Evolutionary conservation across 2,888 invertebrate genomes (phyloP).

Genomic region (Trichopria drosophilae): DNA sequence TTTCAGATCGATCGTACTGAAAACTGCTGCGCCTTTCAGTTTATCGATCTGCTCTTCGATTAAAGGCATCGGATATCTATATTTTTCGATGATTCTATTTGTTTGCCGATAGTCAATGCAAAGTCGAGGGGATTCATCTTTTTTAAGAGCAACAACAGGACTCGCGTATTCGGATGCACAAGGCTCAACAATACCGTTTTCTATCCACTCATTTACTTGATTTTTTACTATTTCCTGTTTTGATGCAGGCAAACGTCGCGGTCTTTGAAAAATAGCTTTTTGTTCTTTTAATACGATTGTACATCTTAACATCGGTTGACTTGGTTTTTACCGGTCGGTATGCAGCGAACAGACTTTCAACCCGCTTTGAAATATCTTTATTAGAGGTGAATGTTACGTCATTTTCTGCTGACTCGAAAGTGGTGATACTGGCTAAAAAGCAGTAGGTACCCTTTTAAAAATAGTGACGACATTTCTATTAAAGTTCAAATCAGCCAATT

Average conservation of each 20-base stretch:
- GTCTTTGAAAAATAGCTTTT: slow-evolving; percentile 10
- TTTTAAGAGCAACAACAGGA: slow-evolving; percentile 23
- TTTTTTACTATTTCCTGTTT: slow-evolving; percentile 21
- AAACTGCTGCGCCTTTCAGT: slow-evolving; percentile 9
- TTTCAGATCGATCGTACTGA: slow-evolving; percentile 23
- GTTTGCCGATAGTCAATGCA: slow-evolving; percentile 52
- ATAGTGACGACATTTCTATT: background rate
- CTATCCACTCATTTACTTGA: slow-evolving; percentile 27
- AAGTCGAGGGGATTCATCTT: slow-evolving; percentile 20
- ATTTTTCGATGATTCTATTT: slow-evolving; percentile 43
- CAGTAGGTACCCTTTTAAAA: background rate
- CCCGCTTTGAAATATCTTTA: background rate
- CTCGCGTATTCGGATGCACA: slow-evolving; percentile 26
- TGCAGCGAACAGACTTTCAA: background rate
- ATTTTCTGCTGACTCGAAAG: too few relatives aligned
- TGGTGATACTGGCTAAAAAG: slow-evolving; percentile 1
- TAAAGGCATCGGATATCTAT: slow-evolving; percentile 30
- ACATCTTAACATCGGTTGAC: slow-evolving; percentile 10
- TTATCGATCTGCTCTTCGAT: slow-evolving; percentile 30
- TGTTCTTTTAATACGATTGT: slow-evolving; percentile 20
- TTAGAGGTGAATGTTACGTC: too few relatives aligned
- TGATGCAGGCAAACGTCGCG: slow-evolving; percentile 11
- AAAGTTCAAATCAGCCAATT: slow-evolving; percentile 6
- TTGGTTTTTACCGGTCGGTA: slow-evolving; percentile 7
- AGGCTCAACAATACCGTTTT: slow-evolving; percentile 21